Evolutionary conservation across 2,113 vertebrate species (phyloP), one percentile per base, ranked within the genome.

Genomic region (Microcebus jonahi): DNA sequence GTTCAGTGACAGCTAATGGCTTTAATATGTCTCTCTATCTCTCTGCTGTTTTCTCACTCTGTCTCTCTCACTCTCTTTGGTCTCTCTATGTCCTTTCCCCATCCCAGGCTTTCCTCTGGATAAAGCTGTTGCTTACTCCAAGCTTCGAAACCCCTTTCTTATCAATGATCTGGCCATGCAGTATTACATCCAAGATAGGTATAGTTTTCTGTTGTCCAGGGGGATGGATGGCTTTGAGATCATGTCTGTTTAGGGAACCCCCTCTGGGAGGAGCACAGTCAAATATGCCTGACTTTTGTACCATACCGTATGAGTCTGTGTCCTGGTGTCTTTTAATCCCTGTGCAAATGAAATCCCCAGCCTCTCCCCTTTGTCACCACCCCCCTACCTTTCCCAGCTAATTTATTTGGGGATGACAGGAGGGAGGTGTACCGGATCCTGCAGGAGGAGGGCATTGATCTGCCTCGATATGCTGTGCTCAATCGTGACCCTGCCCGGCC

Each of bases 161-260:
- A 99, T 99, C 97, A 99, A 99, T 61, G 99, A 99, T 98, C 98
- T 99, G 97, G 99, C 99, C 95, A 99, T 99, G 99, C 99, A 99
- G 98, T 99, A 99, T 98, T 99, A 99, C 97, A 99, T 99, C 98
- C 99, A 99, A 98, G 99, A 99, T 99, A 99, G 99, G 99, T 99
- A 98, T 59, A 98, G 77, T 93, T 96, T 92, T 63, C 76, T 92
- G 17, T 77, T 95, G 92, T 6, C 57, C 65, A 14, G 0, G 29
- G 95, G n/a, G 75, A 90, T 80, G 88, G 95, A 27, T 80, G n/a
- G 59, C 18, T 81, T 94, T 59, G 14, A 88, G 68, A 82, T 88
- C 15, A 50, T 70, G 5, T 31, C 21, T 82, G 5, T 88, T 92
- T 88, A 80, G 61, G 57, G 55, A 79, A 76, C 63, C 12, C 4